Evolutionary conservation across 2,797 vertebrate genomes (phyloP).

Genomic region (Loriculus beryllinus): DNA sequence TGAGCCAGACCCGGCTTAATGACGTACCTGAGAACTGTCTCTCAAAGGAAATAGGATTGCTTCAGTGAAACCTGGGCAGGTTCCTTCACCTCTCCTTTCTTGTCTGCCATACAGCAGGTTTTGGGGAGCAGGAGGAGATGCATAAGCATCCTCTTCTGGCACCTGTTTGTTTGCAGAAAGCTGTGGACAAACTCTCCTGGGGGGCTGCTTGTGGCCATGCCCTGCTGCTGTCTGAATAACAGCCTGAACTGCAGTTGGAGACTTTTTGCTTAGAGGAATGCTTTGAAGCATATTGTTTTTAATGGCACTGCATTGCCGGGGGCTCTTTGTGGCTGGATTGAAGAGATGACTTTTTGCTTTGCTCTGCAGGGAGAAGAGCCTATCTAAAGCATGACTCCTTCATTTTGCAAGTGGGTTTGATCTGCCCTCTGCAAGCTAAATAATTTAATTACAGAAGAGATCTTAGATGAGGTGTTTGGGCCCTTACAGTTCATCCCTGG

Average conservation of each 20-base stretch:
- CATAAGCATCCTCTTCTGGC: background rate
- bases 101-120: background rate
- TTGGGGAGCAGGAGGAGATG: background rate
- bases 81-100: background rate
- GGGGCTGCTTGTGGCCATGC: background rate
- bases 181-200: background rate
- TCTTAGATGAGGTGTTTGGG: background rate
- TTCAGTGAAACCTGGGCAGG: background rate
- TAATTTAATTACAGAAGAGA: background rate
- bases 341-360: background rate
- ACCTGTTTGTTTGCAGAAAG: background rate
- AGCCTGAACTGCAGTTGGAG: background rate
- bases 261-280: background rate
- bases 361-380: background rate
- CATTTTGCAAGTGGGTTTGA: background rate
- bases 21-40: background rate
- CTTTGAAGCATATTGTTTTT: background rate
- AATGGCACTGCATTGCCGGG: background rate
- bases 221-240: background rate
- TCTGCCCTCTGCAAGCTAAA: background rate
- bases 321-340: background rate
- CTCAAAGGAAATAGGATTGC: background rate
- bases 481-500: background rate
- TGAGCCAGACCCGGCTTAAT: background rate
- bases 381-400: background rate